Evolutionary conservation across 2,888 invertebrate species (phyloP), one percentile per base, ranked within the genome.

Genomic region (Tribolium freemani): DNA sequence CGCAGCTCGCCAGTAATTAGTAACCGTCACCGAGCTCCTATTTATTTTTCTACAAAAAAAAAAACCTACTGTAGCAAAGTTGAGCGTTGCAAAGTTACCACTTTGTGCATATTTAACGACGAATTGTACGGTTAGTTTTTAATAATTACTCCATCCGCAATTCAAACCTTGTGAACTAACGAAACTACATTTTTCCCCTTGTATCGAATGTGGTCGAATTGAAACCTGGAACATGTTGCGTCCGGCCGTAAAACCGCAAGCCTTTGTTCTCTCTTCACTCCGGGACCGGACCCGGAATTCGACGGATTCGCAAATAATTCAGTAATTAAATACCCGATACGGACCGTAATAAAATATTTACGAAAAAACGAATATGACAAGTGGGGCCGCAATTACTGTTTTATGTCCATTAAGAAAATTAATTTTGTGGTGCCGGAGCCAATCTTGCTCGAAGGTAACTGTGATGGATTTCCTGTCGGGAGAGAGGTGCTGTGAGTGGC

Each of bases 291-390:
- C 26, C 13, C 48, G 61, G 46, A 61, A 61, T 48, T 46, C 26
- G 61, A 46, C 50, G 61, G 13, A 11, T 21, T 61, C 13, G 26
- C 61, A 13, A 61, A 61, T 61, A 61, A 61, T 61, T 61, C 48
- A 50, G 45, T 61, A 61, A 61, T 61, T 61, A 61, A 48, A 48
- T 16, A 61, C 45, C 48, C 45, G 58, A 61, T 26, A 38, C 21
- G n/a, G n/a, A 31, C 56, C 38, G 58, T 44, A n/a, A 58, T 58
- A 44, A 58, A 58, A 58, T 20, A 45, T 58, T 58, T 58, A 45
- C n/a, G 1, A 38, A 38, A 57, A 16, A 30, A 10, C 31, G 11
- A 56, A 56, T 56, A 57, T 53, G 53, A 53, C 53, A 53, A 53
- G 26, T 53, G 53, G 9, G 21, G 26, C 53, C 53, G 26, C 10